phyloP scores from a whole-genome alignment of 2,888 invertebrate species.

The Scaptomyza cyrtandrae region DNA sequence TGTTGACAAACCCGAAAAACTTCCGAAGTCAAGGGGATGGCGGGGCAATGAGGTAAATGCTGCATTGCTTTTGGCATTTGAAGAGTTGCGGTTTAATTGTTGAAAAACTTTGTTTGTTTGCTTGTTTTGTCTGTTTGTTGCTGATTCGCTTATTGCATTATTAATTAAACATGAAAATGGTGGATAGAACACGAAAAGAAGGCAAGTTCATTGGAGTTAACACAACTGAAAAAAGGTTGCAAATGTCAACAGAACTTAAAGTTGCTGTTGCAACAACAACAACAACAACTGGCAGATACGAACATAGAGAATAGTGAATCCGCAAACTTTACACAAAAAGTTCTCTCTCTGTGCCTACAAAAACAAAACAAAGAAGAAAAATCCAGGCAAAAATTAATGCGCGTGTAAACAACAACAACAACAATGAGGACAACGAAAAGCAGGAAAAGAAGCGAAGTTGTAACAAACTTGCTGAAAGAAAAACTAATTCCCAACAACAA shows the following conservation, averaged over 20 bases:
- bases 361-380: slow-evolving; percentile 27
- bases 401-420: slow-evolving; percentile 48
- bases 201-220: slow-evolving; percentile 8
- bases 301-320: slow-evolving; percentile 27
- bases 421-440: slow-evolving; percentile 1
- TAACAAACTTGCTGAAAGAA: slow-evolving; percentile 47
- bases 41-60: not conserved
- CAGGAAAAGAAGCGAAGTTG: slow-evolving; percentile 47
- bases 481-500: slow-evolving; percentile 33
- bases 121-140: slow-evolving; percentile 28
- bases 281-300: slow-evolving; percentile 22
- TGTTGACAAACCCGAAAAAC: slow-evolving; percentile 39
- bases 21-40: not conserved
- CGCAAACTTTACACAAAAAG: slow-evolving; percentile 46
- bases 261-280: slow-evolving; percentile 3
- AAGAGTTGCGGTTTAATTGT: slow-evolving; percentile 45
- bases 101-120: slow-evolving; percentile 40
- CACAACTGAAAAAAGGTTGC: slow-evolving; percentile 31
- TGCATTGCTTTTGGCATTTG: slow-evolving; percentile 37
- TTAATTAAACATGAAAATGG: slow-evolving; percentile 67
- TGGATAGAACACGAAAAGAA: slow-evolving; percentile 5
- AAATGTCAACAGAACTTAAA: slow-evolving; percentile 62
- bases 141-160: slow-evolving; percentile 57
- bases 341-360: slow-evolving; percentile 19
- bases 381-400: slow-evolving; percentile 65